phyloP scores from a whole-genome alignment of 2,888 invertebrate species.

The Drosophila vallismaia region DNA sequence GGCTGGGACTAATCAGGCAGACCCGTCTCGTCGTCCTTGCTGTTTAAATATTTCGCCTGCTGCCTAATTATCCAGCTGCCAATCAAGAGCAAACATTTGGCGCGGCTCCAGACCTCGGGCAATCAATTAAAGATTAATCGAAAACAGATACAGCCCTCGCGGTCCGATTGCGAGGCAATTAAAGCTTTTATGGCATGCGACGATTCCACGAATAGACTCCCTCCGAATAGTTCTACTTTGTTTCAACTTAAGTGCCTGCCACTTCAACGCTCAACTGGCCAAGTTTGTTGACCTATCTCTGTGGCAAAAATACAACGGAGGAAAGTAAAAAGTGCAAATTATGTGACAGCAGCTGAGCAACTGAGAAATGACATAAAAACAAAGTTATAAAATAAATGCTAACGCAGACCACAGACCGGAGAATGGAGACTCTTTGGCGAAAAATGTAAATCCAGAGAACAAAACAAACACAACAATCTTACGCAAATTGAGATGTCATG shows the following conservation, averaged over 20 bases:
- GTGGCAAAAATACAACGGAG: conserved; percentile 23
- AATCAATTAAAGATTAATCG: conserved; percentile 51
- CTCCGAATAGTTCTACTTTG: not conserved
- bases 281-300: conserved; percentile 57
- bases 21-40: not conserved
- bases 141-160: conserved; percentile 28
- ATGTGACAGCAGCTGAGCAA: conserved; percentile 63
- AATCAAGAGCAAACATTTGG: conserved; percentile 20
- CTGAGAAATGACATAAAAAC: conserved; percentile 65
- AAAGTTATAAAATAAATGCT: conserved; percentile 68
- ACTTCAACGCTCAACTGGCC: conserved; percentile 9
- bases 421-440: conserved; percentile 31
- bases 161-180: not conserved
- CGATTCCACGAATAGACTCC: not conserved
- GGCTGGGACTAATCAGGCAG: conserved; percentile 51
- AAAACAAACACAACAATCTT: conserved; percentile 21
- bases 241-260: conserved; percentile 11
- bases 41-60: conserved; percentile 12
- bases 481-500: conserved; percentile 59
- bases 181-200: not conserved
- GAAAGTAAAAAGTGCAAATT: conserved; percentile 54
- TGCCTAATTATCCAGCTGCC: conserved; percentile 43
- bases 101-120: conserved; percentile 8
- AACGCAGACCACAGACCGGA: conserved; percentile 12
- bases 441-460: conserved; percentile 29